phyloP scores from a whole-genome alignment of 2,113 vertebrate species.

The Corydoras maculifer region DNA sequence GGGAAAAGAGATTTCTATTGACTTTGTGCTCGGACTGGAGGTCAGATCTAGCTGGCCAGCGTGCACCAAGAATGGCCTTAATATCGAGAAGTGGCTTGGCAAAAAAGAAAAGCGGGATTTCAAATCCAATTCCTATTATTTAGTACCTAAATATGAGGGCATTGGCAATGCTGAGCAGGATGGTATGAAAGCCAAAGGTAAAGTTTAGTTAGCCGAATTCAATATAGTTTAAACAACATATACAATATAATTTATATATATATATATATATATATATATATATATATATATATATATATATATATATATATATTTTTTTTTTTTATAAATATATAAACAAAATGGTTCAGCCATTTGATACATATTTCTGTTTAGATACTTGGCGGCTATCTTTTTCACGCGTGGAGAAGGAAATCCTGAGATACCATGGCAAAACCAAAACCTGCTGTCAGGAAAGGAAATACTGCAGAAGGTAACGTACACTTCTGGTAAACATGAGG shows the following conservation, averaged over 20 bases:
- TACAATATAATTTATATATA: too few species aligned
- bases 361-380: conserved; percentile 46
- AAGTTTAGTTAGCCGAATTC: too few species aligned
- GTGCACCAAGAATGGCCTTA: conserved; percentile 60
- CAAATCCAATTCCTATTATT: conserved; percentile 48
- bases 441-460: conserved; percentile 61
- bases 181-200: conserved; percentile 54
- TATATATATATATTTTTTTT: too few species aligned
- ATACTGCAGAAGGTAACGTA: conserved; percentile 66
- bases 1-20: conserved; percentile 65
- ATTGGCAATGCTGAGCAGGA: conserved; percentile 44
- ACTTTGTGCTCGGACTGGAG: conserved; percentile 73
- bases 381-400: conserved; percentile 73
- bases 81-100: conserved; percentile 70
- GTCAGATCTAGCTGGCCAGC: conserved; percentile 61
- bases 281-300: too few species aligned
- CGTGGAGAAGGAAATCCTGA: conserved; percentile 66
- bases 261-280: too few species aligned
- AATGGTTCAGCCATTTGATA: not conserved
- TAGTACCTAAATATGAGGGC: conserved; percentile 76
- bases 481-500: not conserved
- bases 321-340: too few species aligned
- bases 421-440: conserved; percentile 66
- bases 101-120: conserved; percentile 47
- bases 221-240: too few species aligned